These are phyloP conservation scores for Bombus waltoni DNA, from an alignment of 1,140 invertebrate genomes.

Conservation along the genomic window DNA sequence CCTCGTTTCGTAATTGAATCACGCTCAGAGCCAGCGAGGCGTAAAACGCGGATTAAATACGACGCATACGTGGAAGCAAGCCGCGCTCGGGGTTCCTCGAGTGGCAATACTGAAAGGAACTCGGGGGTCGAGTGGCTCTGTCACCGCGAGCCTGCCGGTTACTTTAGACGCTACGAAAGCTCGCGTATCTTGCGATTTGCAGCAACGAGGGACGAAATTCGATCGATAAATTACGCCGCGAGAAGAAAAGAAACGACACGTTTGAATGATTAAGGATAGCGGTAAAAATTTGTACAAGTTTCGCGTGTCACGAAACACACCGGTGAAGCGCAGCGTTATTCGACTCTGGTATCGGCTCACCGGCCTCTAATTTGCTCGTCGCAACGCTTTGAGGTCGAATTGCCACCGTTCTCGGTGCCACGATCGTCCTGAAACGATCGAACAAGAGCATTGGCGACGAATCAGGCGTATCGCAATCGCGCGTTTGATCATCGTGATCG, in stretches of 20 bases:
- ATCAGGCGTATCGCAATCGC: slow-evolving; percentile 10
- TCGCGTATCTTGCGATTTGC: neutral
- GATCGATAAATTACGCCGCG: neutral
- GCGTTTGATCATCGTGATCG: slow-evolving; percentile 38
- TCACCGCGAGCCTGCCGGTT: no score
- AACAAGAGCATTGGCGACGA: slow-evolving; percentile 23
- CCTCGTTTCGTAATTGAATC: slow-evolving; percentile 68
- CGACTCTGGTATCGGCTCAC: neutral
- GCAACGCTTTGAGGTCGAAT: slow-evolving; percentile 11
- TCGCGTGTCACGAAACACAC: neutral
- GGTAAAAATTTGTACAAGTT: neutral
- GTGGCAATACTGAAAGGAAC: slow-evolving; percentile 13
- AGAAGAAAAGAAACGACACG: neutral
- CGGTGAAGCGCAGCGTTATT: no score
- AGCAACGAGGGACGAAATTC: neutral
- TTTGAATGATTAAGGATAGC: neutral
- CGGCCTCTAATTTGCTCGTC: neutral
- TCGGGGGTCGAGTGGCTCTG: neutral
- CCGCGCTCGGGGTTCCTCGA: slow-evolving; percentile 26
- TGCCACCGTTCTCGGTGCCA: neutral
- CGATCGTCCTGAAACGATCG: neutral
- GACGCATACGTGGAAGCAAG: slow-evolving; percentile 60
- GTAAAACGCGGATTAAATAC: slow-evolving; percentile 72
- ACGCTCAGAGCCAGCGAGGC: slow-evolving; percentile 59
- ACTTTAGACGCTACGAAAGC: slow-evolving; percentile 27